Conservation (phyloP, 2,888 invertebrate genomes). For the Homarus gammarus region DNA sequence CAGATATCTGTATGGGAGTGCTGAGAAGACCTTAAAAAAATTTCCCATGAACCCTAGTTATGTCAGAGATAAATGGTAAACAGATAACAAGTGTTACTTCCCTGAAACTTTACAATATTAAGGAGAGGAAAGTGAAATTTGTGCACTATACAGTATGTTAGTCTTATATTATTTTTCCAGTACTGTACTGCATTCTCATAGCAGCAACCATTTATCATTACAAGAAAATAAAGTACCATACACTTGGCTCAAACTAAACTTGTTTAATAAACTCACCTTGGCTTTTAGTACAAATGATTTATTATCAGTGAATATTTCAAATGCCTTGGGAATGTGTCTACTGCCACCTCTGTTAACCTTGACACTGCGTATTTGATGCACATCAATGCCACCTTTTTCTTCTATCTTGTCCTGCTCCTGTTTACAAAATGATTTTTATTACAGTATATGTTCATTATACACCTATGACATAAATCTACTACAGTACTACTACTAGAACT, state of each 20-base stretch:
- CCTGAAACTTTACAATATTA: too few relatives aligned
- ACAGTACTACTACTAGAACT: background rate
- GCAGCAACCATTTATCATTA: too few relatives aligned
- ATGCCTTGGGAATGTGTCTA: constrained; percentile 95
- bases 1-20: too few relatives aligned
- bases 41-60: too few relatives aligned
- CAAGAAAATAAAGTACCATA: background rate
- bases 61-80: too few relatives aligned
- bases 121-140: too few relatives aligned
- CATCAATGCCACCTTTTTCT: constrained; percentile 84
- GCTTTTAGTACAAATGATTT: constrained; percentile 95
- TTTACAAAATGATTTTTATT: background rate
- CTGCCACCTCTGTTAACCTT: constrained; percentile 93
- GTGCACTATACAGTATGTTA: too few relatives aligned
- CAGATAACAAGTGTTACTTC: too few relatives aligned
- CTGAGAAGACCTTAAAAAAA: too few relatives aligned
- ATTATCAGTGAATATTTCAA: constrained; percentile 95
- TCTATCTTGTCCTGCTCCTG: constrained; percentile 86
- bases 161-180: too few relatives aligned
- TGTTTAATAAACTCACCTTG: constrained; percentile 80
- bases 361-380: constrained; percentile 96
- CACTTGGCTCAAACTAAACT: background rate
- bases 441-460: background rate
- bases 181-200: too few relatives aligned
- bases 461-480: too few relatives aligned